Conservation (phyloP, 2,888 invertebrate species). For the Thera britannica region DNA sequence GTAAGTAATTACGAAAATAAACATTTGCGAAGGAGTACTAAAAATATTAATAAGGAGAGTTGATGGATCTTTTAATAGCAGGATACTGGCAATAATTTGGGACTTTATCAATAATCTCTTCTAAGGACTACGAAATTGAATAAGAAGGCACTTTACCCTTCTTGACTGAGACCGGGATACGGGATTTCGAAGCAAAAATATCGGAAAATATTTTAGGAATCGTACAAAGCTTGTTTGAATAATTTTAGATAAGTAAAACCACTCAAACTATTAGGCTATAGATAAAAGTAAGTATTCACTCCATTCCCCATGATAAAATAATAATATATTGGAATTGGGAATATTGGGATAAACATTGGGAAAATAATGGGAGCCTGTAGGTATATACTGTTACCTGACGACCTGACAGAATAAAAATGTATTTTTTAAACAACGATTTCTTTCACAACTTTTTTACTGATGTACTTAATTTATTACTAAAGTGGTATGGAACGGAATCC, state of each 20-base stretch:
- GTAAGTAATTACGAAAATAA: slow-evolving; percentile 3
- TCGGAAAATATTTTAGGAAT: not conserved
- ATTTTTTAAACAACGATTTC: too few relatives aligned
- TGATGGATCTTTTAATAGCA: slow-evolving; percentile 3
- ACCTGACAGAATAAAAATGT: too few relatives aligned
- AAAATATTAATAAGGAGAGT: slow-evolving; percentile 5
- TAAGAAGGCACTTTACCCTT: slow-evolving; percentile 2
- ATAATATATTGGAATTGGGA: too few relatives aligned
- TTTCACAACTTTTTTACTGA: too few relatives aligned
- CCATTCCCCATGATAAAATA: too few relatives aligned
- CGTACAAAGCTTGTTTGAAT: not conserved
- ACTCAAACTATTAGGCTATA: too few relatives aligned
- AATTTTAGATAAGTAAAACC: not conserved
- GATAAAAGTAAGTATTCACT: too few relatives aligned
- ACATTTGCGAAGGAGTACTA: slow-evolving; percentile 3
- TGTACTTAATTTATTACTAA: too few relatives aligned
- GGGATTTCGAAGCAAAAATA: not conserved
- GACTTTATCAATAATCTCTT: slow-evolving; percentile 4
- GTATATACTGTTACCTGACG: too few relatives aligned
- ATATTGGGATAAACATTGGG: too few relatives aligned
- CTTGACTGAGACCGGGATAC: not conserved
- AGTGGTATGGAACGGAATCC: too few relatives aligned
- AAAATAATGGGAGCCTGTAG: too few relatives aligned
- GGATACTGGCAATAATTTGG: not conserved
- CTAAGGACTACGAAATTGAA: not conserved